Evolutionary conservation across 2,797 vertebrate species (phyloP).

Genomic region (Bovichtus diacanthus): DNA sequence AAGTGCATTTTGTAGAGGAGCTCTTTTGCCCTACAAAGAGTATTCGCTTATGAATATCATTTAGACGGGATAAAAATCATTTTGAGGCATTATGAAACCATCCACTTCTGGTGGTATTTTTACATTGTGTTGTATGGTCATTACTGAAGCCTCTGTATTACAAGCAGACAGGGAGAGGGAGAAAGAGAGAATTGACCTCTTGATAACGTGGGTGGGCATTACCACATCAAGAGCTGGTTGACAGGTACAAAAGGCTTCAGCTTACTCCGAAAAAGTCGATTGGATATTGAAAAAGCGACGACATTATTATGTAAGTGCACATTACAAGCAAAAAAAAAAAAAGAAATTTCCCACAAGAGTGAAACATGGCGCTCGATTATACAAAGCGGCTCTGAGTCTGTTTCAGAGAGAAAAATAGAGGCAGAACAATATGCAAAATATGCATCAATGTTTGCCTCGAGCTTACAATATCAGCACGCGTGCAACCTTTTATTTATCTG

Average conservation of each 20-base stretch:
- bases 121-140: conserved; percentile 54
- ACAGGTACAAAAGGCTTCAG: conserved; percentile 68
- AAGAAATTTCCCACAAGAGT: conserved; percentile 24
- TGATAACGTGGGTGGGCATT: conserved; percentile 69
- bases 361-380: conserved; percentile 37
- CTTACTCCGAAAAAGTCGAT: conserved; percentile 60
- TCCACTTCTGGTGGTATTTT: conserved; percentile 61
- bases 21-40: conserved; percentile 41
- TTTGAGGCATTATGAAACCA: conserved; percentile 64
- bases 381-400: conserved; percentile 13
- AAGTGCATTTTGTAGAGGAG: conserved; percentile 44
- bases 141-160: conserved; percentile 49
- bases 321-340: conserved; percentile 34
- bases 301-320: conserved; percentile 56
- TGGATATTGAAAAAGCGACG: conserved; percentile 54
- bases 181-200: conserved; percentile 68
- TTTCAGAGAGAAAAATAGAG: conserved; percentile 12
- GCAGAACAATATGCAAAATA: background rate
- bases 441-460: background rate
- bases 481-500: conserved; percentile 69
- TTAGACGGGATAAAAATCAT: conserved; percentile 10
- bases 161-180: conserved; percentile 63
- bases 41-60: conserved; percentile 49
- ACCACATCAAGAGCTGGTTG: conserved; percentile 67
- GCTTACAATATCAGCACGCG: conserved; percentile 25